Evolutionary conservation across 1,140 invertebrate species (phyloP), one percentile per base, ranked within the genome.

Genomic region (Meloidogyne floridensis): DNA sequence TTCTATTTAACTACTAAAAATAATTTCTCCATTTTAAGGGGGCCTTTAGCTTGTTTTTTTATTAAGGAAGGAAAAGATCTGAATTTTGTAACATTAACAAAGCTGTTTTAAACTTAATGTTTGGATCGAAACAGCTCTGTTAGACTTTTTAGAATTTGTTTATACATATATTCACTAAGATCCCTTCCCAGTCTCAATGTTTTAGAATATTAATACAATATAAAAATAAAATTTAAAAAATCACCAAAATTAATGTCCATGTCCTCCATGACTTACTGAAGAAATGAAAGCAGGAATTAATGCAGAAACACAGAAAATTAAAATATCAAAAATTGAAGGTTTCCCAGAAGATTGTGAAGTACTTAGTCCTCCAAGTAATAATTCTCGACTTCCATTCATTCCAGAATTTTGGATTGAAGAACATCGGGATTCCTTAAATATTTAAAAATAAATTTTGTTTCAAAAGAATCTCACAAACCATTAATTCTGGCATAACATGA

Each of bases 401-500:
- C 56, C 54, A 13, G 47, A 70, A 13, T 43, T 70, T 18, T 43
- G 15, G 10, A 81, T 70, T 82, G 75, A 56, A 32, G 51, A 56
- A 80, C 74, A 69, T 32, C 18, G 80, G 7, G 72, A 56, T 15
- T 80, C 80, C 74, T 80, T 47, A 47, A 47, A 18, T 75, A 2
- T 43, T 59, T 75, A n/a, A 43, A 11, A 18, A 79, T 15, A 32
- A 32, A 32, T 20, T 72, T 53, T 20, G 10, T 75, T 80, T 43
- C 20, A 13, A 9, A 13, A 47, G 47, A 47, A 47, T 15, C n/a
- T 51, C 2, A 20, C 80, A 18, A 69, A 82, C 81, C 15, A 91
- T 89, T 7, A 98, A 91, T 91, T 99, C 97, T 0, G 97, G 96
- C 71, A 99, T 90, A 3, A 99, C 96, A 91, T 99, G 97, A 2